Base-by-base conservation (phyloP, 2,797 vertebrate genomes). In the Psittacula echo region DNA sequence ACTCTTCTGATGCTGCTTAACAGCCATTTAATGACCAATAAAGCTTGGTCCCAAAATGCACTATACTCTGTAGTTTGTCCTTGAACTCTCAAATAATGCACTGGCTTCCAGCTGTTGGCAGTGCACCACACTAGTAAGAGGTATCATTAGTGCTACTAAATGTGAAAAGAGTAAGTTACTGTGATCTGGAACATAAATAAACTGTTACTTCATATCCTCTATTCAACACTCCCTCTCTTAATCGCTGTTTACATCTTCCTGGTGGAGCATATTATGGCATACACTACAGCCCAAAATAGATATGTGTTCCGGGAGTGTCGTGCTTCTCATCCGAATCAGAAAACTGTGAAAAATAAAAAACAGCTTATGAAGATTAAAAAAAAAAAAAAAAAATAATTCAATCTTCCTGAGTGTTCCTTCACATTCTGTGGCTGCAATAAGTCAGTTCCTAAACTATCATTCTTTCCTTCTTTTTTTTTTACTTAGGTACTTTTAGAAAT, bases 181-280 rank as follows among this genome's bases (percentile, higher is more conserved):
- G 1, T 66, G 50, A 62, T 91, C 66, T 73, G 91, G 39, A 93
- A 90, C 54, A 70, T 45, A 93, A 93, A 94, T 30, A 93, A 85
- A 65, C 34, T 61, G 29, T 78, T 84, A 80, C 23, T 94, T 89
- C 48, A 22, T 58, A 81, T 66, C n/a, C 66, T 92, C 62, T 87
- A 2, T 60, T 88, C 79, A 73, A 21, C 50, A 3, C 18, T 68
- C 45, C 41, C 39, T 83, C 32, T 70, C 80, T 67, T 39, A 50
- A 26, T 56, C 44, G 44, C 54, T 11, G 21, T 86, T 95, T 93
- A 54, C 27, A 21, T 89, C 78, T 78, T 80, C 68, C 87, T 78
- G n/a, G 79, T 85, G 85, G 44, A 89, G 47, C 18, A 6, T 51
- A 50, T 37, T 66, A 51, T n/a, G 54, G 74, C 44, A 16, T 74